Evolutionary conservation across 2,888 invertebrate species (phyloP).

Genomic region (Unio pictorum): DNA sequence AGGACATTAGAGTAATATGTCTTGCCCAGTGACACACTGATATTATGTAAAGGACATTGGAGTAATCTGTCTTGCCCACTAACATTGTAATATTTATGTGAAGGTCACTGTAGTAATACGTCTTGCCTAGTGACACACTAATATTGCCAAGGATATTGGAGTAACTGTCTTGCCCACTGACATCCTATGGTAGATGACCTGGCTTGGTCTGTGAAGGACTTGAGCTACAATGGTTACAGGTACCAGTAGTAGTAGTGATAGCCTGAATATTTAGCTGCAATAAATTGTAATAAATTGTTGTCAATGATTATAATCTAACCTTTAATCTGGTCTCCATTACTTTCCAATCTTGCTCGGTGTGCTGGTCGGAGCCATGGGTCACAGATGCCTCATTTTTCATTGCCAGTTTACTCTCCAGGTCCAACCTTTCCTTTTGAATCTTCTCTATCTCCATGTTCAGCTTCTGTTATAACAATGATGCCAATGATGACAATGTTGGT

Average conservation of each 20-base stretch:
- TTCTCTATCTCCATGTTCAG: constrained; percentile 13
- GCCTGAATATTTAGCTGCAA: too few relatives aligned
- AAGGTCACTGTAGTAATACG: too few relatives aligned
- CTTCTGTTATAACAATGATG: constrained; percentile 17
- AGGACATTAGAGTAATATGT: too few relatives aligned
- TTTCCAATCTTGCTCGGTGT: constrained; percentile 60
- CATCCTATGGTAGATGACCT: background rate
- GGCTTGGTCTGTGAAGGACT: too few relatives aligned
- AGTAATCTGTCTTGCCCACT: too few relatives aligned
- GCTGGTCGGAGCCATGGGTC: constrained; percentile 13
- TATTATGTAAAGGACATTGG: too few relatives aligned
- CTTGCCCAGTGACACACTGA: too few relatives aligned
- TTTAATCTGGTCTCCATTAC: constrained; percentile 59
- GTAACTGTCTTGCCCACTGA: background rate
- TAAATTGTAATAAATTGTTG: constrained; percentile 1
- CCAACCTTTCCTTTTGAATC: constrained; percentile 47
- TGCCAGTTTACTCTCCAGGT: constrained; percentile 49
- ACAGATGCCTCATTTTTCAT: background rate
- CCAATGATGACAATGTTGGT: background rate
- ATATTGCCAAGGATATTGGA: background rate
- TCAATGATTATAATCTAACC: constrained; percentile 31
- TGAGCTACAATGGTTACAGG: too few relatives aligned
- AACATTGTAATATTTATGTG: too few relatives aligned
- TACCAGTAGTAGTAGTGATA: too few relatives aligned
- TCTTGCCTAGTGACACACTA: too few relatives aligned